Conservation (phyloP, 30 jellyfish, hydroid and myxozoan species). For the Aurelia sp. region DNA sequence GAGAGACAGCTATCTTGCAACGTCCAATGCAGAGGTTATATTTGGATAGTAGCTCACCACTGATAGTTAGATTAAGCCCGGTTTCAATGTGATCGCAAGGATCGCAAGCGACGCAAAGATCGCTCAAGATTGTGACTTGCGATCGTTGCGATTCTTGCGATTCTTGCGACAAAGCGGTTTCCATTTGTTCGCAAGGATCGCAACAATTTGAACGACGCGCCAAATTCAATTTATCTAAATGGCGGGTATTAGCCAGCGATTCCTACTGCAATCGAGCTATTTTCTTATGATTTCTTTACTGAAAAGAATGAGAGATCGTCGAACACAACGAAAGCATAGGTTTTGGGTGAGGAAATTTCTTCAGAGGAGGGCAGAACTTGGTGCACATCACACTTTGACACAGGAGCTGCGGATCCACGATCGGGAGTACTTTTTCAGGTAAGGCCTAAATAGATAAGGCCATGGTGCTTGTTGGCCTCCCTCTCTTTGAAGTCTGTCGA, state of each 20-base stretch:
- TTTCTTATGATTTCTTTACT: conserved; percentile 4
- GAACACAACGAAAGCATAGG: not conserved
- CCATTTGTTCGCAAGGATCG: conserved; percentile 35
- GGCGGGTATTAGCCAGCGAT: conserved; percentile 17
- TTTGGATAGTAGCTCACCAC: too few species aligned
- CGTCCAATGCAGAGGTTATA: too few species aligned
- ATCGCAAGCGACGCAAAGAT: conserved; percentile 22
- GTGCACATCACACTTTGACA: conserved; percentile 19
- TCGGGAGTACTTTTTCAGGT: conserved; percentile 38
- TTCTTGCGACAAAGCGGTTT: conserved; percentile 4
- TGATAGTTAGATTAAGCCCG: not conserved
- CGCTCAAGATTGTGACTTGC: conserved; percentile 21
- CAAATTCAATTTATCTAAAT: conserved; percentile 14
- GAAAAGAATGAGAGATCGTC: conserved; percentile 40
- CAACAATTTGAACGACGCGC: conserved; percentile 10
- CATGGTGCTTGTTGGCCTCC: not conserved
- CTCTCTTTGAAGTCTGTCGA: not conserved
- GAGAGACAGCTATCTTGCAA: too few species aligned
- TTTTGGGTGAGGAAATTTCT: conserved; percentile 44
- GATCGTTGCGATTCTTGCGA: too few species aligned
- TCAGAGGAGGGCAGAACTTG: conserved; percentile 39
- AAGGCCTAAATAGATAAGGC: not conserved
- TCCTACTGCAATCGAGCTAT: conserved; percentile 43
- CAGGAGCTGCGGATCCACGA: conserved; percentile 34
- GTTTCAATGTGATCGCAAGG: conserved; percentile 25